Conservation (phyloP, 1,140 invertebrate species). For the Ceratina japonica region DNA sequence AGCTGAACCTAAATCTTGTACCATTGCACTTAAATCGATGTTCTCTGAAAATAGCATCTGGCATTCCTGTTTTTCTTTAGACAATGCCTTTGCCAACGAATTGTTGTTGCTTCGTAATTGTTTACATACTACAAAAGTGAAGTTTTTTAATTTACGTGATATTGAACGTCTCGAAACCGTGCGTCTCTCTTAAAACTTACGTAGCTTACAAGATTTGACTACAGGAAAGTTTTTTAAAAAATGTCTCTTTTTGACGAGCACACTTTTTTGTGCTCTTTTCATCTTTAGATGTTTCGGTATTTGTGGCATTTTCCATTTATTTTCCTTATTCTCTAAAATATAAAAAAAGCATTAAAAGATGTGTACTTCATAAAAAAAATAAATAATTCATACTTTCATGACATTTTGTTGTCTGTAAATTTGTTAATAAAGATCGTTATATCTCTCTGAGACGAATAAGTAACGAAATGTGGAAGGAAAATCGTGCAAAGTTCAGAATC, state of each 20-base stretch:
- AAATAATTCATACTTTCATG: neutral
- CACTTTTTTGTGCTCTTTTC: slow-evolving; percentile 51
- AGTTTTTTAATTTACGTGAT: slow-evolving; percentile 5
- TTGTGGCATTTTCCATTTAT: slow-evolving; percentile 63
- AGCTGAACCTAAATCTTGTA: slow-evolving; percentile 63
- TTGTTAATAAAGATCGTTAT: neutral
- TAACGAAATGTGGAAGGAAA: neutral
- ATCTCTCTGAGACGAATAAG: neutral
- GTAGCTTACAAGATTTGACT: slow-evolving; percentile 54
- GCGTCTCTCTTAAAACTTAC: slow-evolving; percentile 44
- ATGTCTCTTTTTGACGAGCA: slow-evolving; percentile 63
- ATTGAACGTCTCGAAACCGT: neutral
- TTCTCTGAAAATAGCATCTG: slow-evolving; percentile 67
- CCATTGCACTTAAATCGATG: slow-evolving; percentile 60
- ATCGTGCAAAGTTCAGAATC: no score
- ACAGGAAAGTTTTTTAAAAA: slow-evolving; percentile 49
- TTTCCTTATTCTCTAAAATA: slow-evolving; percentile 11
- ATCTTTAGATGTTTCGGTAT: slow-evolving; percentile 61
- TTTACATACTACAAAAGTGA: slow-evolving; percentile 64
- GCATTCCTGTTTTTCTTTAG: slow-evolving; percentile 68
- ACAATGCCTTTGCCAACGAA: slow-evolving; percentile 69
- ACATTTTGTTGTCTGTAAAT: neutral
- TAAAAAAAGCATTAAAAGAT: neutral
- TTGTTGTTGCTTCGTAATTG: slow-evolving; percentile 71
- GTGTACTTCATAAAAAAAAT: neutral